A percentile compares a stretch with the other conserved stretches of the same genome.
These are phyloP conservation scores for Bembecia ichneumoniformis DNA, from an alignment of 2,888 invertebrate genomes.

Conservation along the genomic window DNA sequence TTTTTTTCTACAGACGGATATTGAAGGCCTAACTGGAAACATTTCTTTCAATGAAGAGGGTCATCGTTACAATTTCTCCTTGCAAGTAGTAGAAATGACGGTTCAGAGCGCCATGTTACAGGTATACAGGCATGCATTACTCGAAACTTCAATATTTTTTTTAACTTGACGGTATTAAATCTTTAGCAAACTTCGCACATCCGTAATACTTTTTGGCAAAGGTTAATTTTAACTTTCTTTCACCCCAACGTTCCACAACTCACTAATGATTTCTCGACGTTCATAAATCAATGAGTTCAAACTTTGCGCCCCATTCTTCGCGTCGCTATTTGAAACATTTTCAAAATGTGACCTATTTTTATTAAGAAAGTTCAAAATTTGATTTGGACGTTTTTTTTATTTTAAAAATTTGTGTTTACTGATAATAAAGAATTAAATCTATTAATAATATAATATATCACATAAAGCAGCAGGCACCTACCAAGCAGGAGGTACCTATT, in stretches of 20 bases:
- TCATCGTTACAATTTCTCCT: constrained; percentile 87
- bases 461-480: no score
- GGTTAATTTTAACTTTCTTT: constrained; percentile 39
- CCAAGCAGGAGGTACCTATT: no score
- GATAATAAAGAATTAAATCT: no score
- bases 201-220: constrained; percentile 12
- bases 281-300: constrained; percentile 36
- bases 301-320: constrained; percentile 24
- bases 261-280: constrained; percentile 33
- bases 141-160: background rate
- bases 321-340: constrained; percentile 18
- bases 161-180: constrained; percentile 3
- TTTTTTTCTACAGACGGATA: constrained; percentile 78
- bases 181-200: constrained; percentile 13
- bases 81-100: constrained; percentile 94
- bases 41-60: constrained; percentile 93
- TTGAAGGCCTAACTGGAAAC: constrained; percentile 91
- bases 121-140: constrained; percentile 44
- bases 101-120: constrained; percentile 93
- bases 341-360: background rate
- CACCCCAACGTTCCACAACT: constrained; percentile 23
- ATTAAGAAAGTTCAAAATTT: no score
- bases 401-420: no score
- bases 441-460: no score
- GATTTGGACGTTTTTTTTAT: no score